Evolutionary conservation across 1,140 invertebrate species (phyloP), one percentile per base, ranked within the genome.

Genomic region (Campodea augens): DNA sequence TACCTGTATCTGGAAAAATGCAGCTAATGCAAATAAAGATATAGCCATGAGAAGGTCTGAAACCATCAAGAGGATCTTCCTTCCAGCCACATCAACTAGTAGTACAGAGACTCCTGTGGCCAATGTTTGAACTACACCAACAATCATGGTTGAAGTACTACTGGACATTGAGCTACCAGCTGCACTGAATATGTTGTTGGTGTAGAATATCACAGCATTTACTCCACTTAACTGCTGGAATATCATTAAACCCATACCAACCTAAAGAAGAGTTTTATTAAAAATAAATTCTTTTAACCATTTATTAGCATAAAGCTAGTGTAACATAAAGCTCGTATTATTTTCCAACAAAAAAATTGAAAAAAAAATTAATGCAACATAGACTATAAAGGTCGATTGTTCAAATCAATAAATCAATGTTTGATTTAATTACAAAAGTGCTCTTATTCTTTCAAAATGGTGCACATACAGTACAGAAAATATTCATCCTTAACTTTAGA

Each of bases 111-210:
- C 47, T 18, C 63, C 55, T 3, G 67, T 69, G 0, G 65, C 62
- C 5, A 63, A 46, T 21, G 68, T 56, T 52, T 68, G 59, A 22
- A 65, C 60, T 4, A 55, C 45, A n/a, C 61, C 60, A 32, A 71
- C 57, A 22, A 69, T 58, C 25, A 70, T 62, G n/a, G 67, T 55
- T 13, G 55, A 53, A 0, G 54, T 40, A 29, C 56, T 51, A 1
- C 54, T 63, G 25, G 75, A 53, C 20, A 87, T 61, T 10, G 66
- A 60, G 48, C 74, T 78, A 23, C 81, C 81, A 18, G 85, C 75
- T 41, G 49, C 53, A 44, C 61, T 52, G 48, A 70, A 68, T 22
- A 71, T 70, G 19, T 58, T 55, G 1, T 63, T 63, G 0, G 66
- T 61, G 50, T 68, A 70, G 50, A 68, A 69, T 54, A 69, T 66